Percentiles rank a stretch among this genome's conserved stretches.
phyloP scores from a whole-genome alignment of 2,888 invertebrate genomes.

The Ptychoptera contaminata region DNA sequence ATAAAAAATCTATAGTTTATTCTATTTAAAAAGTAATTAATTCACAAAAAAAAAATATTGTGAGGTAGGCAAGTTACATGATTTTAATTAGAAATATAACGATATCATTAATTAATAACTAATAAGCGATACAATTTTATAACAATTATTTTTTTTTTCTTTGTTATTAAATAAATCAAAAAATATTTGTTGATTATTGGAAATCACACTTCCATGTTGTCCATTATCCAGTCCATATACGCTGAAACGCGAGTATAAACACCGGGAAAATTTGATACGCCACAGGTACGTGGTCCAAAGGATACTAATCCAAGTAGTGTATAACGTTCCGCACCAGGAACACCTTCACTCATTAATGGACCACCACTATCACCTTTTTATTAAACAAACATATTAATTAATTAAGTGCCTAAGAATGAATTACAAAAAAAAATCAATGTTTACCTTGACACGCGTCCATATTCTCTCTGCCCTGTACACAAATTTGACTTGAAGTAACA shows the following conservation, averaged over 20 bases:
- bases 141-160: too few species aligned
- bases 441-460: constrained; percentile 28
- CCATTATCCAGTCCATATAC: constrained; percentile 29
- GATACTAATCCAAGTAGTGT: constrained; percentile 23
- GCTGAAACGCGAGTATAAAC: constrained; percentile 30
- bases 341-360: constrained; percentile 24
- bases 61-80: not conserved
- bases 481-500: constrained; percentile 26
- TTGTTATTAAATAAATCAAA: constrained; percentile 1
- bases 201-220: constrained; percentile 13
- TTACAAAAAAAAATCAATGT: not conserved
- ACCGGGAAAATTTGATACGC: constrained; percentile 27
- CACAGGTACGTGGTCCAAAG: constrained; percentile 26
- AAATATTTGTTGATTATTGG: constrained; percentile 1
- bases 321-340: constrained; percentile 13
- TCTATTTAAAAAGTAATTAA: too few species aligned
- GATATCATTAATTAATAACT: too few species aligned
- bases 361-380: constrained; percentile 27
- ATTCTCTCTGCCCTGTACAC: constrained; percentile 27
- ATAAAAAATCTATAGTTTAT: too few species aligned
- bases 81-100: not conserved
- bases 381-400: not conserved
- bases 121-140: too few species aligned
- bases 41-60: not conserved
- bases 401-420: not conserved